phyloP scores from a whole-genome alignment of 2,797 vertebrate species.

The Hemitrygon akajei region DNA sequence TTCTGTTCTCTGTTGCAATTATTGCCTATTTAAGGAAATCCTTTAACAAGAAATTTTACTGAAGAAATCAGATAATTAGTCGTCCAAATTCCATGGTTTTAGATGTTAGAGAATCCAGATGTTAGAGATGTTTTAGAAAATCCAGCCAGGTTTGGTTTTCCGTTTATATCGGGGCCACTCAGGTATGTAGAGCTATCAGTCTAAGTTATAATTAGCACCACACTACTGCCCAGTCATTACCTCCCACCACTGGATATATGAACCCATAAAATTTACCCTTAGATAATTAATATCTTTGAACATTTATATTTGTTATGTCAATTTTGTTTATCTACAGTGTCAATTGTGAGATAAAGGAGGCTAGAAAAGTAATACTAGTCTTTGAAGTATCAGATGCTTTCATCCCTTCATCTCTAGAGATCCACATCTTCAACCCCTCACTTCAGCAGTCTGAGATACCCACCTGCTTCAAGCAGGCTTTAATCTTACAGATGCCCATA shows the following conservation, averaged over 20 bases:
- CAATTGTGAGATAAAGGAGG: background rate
- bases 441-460: too few species aligned
- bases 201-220: background rate
- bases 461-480: too few species aligned
- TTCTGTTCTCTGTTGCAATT: background rate
- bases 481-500: too few species aligned
- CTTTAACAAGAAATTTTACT: background rate
- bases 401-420: background rate
- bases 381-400: background rate
- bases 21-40: slow-evolving; percentile 14
- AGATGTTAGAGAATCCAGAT: too few species aligned
- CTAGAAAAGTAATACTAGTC: background rate
- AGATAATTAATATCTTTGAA: too few species aligned
- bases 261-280: too few species aligned
- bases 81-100: background rate
- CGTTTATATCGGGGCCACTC: background rate
- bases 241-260: too few species aligned
- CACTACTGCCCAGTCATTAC: background rate
- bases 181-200: background rate
- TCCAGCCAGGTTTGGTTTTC: background rate
- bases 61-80: background rate
- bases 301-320: too few species aligned
- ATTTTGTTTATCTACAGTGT: background rate
- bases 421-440: background rate
- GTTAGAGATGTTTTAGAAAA: too few species aligned